Percentiles rank a stretch among this genome's conserved stretches.
These are phyloP conservation scores for Celastrina argiolus DNA, from an alignment of 2,888 invertebrate species.

Conservation along the genomic window DNA sequence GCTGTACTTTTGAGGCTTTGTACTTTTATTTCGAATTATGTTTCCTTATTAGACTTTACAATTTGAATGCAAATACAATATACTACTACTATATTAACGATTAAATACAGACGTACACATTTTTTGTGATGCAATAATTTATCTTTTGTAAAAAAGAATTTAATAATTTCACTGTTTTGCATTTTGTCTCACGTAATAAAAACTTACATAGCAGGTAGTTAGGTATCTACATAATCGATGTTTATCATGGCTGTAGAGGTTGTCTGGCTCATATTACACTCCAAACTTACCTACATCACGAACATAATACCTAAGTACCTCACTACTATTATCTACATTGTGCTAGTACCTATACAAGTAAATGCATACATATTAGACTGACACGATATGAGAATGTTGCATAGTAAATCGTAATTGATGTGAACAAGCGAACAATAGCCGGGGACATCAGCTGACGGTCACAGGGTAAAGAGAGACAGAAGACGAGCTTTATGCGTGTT, in stretches of 20 bases:
- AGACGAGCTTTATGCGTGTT: background rate
- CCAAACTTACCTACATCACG: background rate
- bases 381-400: background rate
- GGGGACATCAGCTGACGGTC: slow-evolving; percentile 44
- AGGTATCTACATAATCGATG: background rate
- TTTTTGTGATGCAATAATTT: background rate
- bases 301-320: background rate
- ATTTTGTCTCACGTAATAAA: background rate
- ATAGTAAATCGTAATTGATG: background rate
- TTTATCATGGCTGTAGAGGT: background rate
- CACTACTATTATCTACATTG: background rate
- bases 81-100: background rate
- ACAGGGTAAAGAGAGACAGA: slow-evolving; percentile 50
- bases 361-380: background rate
- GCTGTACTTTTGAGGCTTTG: background rate
- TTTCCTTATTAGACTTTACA: background rate
- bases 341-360: background rate
- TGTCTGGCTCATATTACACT: background rate
- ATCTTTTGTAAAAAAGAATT: background rate
- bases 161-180: background rate
- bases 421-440: slow-evolving; percentile 15
- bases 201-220: no score
- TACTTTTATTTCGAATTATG: background rate
- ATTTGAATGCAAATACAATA: background rate
- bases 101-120: background rate